Evolutionary conservation across 2,113 vertebrate genomes (phyloP), one percentile per base, ranked within the genome.

Genomic region (Labeo catla): DNA sequence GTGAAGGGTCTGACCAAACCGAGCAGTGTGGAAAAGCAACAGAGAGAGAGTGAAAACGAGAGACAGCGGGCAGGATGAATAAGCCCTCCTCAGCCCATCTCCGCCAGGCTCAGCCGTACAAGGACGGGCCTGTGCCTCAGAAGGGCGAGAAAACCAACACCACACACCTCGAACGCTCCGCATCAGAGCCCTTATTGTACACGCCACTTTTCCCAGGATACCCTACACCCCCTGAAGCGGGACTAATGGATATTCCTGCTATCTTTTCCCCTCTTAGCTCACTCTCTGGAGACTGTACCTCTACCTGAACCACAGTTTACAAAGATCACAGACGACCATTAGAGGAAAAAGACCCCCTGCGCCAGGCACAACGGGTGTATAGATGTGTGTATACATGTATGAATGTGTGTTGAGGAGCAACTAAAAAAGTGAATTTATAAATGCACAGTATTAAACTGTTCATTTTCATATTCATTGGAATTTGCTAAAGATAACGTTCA

Each of bases 111-210:
- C 81, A 57, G 73, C 76, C 66, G 57, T 65, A 91, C 88, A 92
- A 91, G 70, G 86, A 83, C 89, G 80, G 85, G 90, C 93, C 90
- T 94, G 87, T 90, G 66, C 83, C 59, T 95, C 91, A 93, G 91
- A 92, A 84, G 78, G 13, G 34, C 78, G 86, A 84, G 92, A 91
- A 94, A 93, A 90, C 86, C 89, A 91, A 92, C 91, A 92, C 90
- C 91, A 91, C 91, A 82, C 91, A 88, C 91, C 90, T 87, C 92
- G 89, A 65, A 87, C 86, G 77, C 83, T 86, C 86, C 87, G 91
- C 89, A 92, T 95, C 93, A 95, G 93, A 94, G 93, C 89, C 91
- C 87, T 92, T 89, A 95, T 95, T 96, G 94, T 96, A 88, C 80
- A 76, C 23, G 54, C 74, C 77, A 88, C 87, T 93, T 94, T 94